Evolutionary conservation across 2,888 invertebrate genomes (phyloP), one percentile per base, ranked within the genome.

Genomic region (Teleogryllus oceanicus): DNA sequence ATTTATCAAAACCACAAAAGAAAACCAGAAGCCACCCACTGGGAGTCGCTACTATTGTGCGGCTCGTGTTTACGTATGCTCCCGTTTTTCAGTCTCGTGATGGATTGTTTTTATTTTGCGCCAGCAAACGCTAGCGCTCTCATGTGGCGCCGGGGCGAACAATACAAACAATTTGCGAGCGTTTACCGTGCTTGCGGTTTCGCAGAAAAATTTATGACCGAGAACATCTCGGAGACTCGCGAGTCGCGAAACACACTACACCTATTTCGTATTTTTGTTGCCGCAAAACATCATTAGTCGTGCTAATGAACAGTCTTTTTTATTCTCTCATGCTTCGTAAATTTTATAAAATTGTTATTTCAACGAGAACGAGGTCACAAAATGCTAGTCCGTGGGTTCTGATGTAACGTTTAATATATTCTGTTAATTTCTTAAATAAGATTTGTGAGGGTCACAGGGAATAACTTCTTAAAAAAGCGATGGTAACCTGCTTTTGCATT

Each of bases 101-200:
- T 62, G 62, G n/a, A 62, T 62, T 62, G 62, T 62, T 62, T 62
- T 62, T 62, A n/a, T 62, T 62, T 62, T n/a, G 62, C n/a, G n/a
- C 37, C 16, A 62, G 62, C 62, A n/a, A 37, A 37, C 16, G 62
- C 62, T n/a, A 62, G 16, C 62, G n/a, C 62, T 16, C 37, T 37
- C 37, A 37, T 37, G 37, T 37, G 37, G 62, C 11, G 16, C 62
- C 37, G 8, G 37, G 37, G 62, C 62, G 37, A 62, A 62, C 62
- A 62, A 62, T 62, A n/a, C 62, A 62, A 62, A 62, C 62, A 62
- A 62, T 62, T 62, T 62, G 62, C n/a, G 62, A 62, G 62, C 62
- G 62, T 62, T 62, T 62, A 62, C 62, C 62, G n/a, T n/a, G 62
- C 62, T 62, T n/a, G 62, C 62, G 62, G 62, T n/a, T 13, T 62